Conservation (phyloP, 2,113 vertebrate genomes). For the Atlantisia rogersi region DNA sequence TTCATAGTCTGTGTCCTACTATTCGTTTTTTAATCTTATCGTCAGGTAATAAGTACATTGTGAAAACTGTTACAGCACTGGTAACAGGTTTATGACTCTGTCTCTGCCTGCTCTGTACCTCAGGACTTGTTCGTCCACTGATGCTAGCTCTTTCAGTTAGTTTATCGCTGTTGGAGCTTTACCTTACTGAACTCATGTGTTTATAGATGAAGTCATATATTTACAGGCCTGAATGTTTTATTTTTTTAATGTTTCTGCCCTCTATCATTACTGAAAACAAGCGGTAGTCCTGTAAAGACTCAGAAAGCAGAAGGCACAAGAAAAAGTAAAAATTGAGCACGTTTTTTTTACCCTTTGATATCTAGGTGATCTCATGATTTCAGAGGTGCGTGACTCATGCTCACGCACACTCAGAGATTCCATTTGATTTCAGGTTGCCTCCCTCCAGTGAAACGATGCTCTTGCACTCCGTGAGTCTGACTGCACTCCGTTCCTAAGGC, state of each 20-base stretch:
- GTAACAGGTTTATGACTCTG: not conserved
- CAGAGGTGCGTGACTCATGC: not conserved
- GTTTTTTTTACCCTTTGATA: not conserved
- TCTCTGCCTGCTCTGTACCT: not conserved
- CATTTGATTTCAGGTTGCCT: not conserved
- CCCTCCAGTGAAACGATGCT: not conserved
- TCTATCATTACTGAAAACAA: not conserved
- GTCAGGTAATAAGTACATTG: not conserved
- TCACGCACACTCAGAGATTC: not conserved
- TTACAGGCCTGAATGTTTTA: not conserved
- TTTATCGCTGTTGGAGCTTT: not conserved
- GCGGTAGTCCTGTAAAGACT: not conserved
- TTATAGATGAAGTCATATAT: not conserved
- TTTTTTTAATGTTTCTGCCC: not conserved
- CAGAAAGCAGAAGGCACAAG: not conserved
- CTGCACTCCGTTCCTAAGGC: accelerated
- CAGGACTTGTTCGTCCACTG: not conserved
- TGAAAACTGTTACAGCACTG: not conserved
- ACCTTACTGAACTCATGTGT: not conserved
- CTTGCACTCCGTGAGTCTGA: not conserved
- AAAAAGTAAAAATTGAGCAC: not conserved
- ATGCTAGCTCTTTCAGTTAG: not conserved
- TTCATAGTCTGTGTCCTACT: not conserved
- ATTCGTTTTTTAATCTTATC: not conserved
- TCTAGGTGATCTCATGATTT: not conserved